Evolutionary conservation across 2,113 vertebrate species (phyloP).

Genomic region (Aythya baeri): DNA sequence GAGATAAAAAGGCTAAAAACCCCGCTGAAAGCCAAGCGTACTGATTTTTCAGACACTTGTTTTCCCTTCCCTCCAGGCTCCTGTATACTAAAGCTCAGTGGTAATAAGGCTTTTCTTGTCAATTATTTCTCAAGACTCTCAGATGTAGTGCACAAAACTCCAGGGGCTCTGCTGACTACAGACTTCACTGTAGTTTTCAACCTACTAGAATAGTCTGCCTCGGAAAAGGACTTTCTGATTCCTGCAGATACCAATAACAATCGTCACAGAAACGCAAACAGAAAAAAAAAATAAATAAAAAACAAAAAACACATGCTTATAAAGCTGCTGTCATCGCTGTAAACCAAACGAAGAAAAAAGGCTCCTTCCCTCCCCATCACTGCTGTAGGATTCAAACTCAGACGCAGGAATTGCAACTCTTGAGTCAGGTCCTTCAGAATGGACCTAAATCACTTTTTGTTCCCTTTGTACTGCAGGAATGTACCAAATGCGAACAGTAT

Average conservation of each 20-base stretch:
- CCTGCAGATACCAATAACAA: neutral
- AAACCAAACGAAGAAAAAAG: neutral
- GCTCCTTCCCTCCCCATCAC: neutral
- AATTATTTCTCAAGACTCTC: slow-evolving; percentile 9
- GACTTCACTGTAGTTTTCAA: neutral
- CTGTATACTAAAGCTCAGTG: neutral
- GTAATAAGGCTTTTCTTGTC: slow-evolving; percentile 7
- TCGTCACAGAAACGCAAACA: neutral
- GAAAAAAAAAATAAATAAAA: too few relatives aligned
- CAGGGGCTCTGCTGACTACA: neutral
- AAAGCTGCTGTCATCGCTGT: neutral
- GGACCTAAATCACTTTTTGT: neutral
- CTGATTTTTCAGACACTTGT: neutral
- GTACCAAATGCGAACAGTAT: neutral
- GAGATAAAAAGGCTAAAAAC: neutral
- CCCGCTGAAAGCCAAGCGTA: neutral
- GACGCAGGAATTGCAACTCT: neutral
- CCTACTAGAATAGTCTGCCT: neutral
- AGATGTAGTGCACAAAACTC: neutral
- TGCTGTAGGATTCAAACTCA: neutral
- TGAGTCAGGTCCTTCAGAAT: neutral
- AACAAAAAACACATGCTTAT: neutral
- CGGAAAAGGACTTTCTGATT: neutral
- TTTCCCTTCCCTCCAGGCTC: neutral
- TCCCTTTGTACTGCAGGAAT: neutral